Evolutionary conservation across 2,888 invertebrate genomes (phyloP).

Genomic region (Gryllus longicercus): DNA sequence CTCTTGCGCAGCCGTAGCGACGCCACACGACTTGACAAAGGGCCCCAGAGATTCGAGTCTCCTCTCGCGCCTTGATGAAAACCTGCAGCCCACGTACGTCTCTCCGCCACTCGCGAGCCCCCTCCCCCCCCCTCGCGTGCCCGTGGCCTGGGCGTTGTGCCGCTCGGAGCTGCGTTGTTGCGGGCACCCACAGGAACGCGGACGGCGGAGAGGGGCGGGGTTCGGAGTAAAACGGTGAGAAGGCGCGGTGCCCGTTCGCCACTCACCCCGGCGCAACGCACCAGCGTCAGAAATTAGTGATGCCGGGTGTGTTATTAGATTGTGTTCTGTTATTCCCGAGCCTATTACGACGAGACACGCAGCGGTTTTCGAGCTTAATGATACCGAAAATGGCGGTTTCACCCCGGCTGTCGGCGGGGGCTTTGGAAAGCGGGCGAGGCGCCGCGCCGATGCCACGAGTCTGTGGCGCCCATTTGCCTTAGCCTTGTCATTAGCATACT

Average conservation of each 20-base stretch:
- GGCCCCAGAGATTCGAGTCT: conserved; percentile 17
- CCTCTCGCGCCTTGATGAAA: background rate
- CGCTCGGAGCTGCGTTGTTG: too few species aligned
- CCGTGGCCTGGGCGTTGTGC: too few species aligned
- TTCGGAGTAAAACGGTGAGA: too few species aligned
- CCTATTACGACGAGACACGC: background rate
- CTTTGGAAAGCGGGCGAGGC: too few species aligned
- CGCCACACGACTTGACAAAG: conserved; percentile 3
- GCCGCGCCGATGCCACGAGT: too few species aligned
- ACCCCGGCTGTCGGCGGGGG: background rate
- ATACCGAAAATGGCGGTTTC: background rate
- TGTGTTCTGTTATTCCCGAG: background rate
- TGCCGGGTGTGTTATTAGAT: background rate
- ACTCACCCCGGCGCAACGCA: background rate
- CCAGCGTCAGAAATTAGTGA: background rate
- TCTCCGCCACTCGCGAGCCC: background rate
- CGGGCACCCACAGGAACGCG: too few species aligned
- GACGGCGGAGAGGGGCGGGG: too few species aligned
- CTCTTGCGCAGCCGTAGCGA: background rate
- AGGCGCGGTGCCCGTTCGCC: too few species aligned
- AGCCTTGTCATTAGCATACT: too few species aligned
- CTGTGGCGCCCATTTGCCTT: too few species aligned
- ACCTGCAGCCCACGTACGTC: background rate
- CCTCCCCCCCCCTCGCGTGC: background rate
- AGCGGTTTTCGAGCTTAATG: background rate